phyloP scores from a whole-genome alignment of 2,113 vertebrate genomes.

The Equus quagga region DNA sequence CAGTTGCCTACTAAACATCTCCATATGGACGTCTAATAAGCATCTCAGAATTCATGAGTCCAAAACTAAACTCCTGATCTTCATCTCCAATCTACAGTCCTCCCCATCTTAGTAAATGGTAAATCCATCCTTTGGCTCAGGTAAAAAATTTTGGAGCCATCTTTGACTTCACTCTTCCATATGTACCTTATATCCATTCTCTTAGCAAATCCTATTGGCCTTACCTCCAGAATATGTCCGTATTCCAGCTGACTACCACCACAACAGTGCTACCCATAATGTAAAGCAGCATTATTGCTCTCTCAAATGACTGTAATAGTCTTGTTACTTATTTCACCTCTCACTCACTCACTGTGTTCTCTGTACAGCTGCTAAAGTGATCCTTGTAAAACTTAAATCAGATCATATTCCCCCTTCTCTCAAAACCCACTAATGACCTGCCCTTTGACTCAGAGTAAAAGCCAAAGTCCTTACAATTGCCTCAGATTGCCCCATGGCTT shows the following conservation, averaged over 20 bases:
- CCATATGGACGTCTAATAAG: not conserved
- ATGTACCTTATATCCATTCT: not conserved
- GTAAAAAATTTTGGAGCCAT: not conserved
- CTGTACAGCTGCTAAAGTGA: not conserved
- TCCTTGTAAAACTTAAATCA: not conserved
- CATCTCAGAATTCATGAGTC: not conserved
- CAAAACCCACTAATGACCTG: not conserved
- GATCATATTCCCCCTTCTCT: not conserved
- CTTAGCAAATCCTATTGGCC: not conserved
- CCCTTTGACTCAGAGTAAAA: slow-evolving; percentile 4
- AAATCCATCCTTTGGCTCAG: not conserved
- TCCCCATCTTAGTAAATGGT: not conserved
- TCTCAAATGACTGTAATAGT: not conserved
- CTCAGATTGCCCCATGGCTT: not conserved
- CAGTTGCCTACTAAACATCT: not conserved
- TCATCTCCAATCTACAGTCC: not conserved
- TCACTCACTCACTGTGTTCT: not conserved
- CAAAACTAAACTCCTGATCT: not conserved
- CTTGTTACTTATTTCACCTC: not conserved
- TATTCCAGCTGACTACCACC: not conserved
- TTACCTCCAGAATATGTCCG: not conserved
- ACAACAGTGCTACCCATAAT: not conserved
- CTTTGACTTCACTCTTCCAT: not conserved
- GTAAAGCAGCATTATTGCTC: not conserved
- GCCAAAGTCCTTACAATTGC: not conserved